Conservation (phyloP, 2,888 invertebrate genomes). For the Polydrusus cervinus region DNA sequence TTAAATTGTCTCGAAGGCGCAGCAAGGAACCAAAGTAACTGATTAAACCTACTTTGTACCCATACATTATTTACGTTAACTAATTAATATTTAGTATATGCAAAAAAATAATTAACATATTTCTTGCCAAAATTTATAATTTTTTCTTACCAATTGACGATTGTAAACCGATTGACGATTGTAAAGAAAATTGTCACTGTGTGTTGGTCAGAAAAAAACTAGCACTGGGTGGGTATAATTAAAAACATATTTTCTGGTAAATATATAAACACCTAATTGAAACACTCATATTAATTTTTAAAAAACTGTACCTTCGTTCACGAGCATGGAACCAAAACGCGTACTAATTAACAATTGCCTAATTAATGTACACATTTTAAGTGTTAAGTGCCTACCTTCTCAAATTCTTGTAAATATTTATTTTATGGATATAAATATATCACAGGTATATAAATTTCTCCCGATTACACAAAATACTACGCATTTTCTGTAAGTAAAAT, state of each 20-base stretch:
- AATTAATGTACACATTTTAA: neutral
- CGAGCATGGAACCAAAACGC: neutral
- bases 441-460: constrained; percentile 11
- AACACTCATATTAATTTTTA: no score
- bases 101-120: neutral
- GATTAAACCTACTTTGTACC: neutral
- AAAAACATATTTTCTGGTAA: no score
- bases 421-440: constrained; percentile 20
- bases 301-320: no score
- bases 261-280: no score
- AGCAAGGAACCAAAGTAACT: neutral
- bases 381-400: neutral
- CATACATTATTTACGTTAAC: neutral
- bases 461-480: constrained; percentile 18
- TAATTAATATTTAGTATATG: neutral
- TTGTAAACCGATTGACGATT: no score
- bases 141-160: no score
- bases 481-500: constrained; percentile 5
- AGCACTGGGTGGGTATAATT: no score
- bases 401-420: constrained; percentile 15
- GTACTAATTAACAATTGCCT: constrained; percentile 4
- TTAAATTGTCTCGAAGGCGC: neutral
- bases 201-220: no score
- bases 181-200: no score
- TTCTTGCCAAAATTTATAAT: no score